Evolutionary conservation across 2,888 invertebrate species (phyloP).

Genomic region (Hydropsyche betteni): DNA sequence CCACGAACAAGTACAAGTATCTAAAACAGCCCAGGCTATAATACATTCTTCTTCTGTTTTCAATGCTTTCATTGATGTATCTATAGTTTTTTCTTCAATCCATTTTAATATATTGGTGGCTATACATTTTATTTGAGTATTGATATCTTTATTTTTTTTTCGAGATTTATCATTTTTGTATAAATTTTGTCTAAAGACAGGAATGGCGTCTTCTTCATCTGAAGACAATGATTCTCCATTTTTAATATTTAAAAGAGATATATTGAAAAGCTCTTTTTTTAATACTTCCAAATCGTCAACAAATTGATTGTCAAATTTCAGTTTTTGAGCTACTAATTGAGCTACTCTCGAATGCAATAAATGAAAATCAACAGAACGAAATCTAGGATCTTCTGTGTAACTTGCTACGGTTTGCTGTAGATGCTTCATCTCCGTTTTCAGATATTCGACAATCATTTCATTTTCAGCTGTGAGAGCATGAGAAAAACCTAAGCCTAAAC

Average conservation of each 20-base stretch:
- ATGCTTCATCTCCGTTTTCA: conserved; percentile 75
- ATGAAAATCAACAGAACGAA: conserved; percentile 71
- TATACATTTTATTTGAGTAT: conserved; percentile 61
- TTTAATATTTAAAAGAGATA: conserved; percentile 61
- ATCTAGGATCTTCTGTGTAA: conserved; percentile 75
- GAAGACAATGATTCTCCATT: conserved; percentile 66
- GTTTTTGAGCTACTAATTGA: conserved; percentile 69
- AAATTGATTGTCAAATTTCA: conserved; percentile 63
- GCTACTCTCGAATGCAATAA: conserved; percentile 74
- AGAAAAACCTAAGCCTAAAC: conserved; percentile 72
- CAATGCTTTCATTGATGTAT: conserved; percentile 61
- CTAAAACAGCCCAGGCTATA: conserved; percentile 67
- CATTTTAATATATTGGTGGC: conserved; percentile 63
- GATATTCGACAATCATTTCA: conserved; percentile 66
- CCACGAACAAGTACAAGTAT: conserved; percentile 72
- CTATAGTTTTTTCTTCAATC: conserved; percentile 56
- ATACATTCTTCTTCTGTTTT: conserved; percentile 68
- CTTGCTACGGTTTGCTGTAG: conserved; percentile 73
- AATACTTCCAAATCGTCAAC: conserved; percentile 61
- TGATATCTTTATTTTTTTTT: conserved; percentile 56
- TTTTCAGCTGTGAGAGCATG: conserved; percentile 67
- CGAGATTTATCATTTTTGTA: conserved; percentile 54
- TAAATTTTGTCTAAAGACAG: conserved; percentile 57
- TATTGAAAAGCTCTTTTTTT: conserved; percentile 59
- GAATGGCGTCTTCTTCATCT: conserved; percentile 65